A percentile compares a stretch with the other conserved stretches of the same genome.
Evolutionary conservation across 1,140 invertebrate species (phyloP).

Genomic region (Spodoptera frugiperda): DNA sequence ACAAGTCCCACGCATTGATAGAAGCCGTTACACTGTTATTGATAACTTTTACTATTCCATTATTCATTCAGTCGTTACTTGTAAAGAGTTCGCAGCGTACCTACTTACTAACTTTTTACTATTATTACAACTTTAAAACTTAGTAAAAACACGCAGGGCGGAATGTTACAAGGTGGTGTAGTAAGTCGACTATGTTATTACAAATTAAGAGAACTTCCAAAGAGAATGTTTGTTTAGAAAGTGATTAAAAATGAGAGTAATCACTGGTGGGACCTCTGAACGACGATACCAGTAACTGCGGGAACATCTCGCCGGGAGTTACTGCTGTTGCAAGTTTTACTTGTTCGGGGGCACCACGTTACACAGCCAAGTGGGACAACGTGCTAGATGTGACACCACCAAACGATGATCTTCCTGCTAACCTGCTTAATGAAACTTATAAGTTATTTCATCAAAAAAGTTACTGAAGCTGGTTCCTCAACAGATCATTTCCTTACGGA

Average conservation of each 20-base stretch:
- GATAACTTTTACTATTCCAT: neutral
- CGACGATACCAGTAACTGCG: conserved; percentile 9
- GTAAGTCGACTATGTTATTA: too few species aligned
- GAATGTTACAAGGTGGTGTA: too few species aligned
- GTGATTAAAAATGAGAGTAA: conserved; percentile 25
- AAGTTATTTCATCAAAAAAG: too few species aligned
- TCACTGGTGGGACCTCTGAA: conserved; percentile 5
- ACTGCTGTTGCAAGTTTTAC: conserved; percentile 24
- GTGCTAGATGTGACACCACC: too few species aligned
- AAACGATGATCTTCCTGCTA: neutral
- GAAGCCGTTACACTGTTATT: conserved; percentile 4
- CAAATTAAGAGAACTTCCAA: too few species aligned
- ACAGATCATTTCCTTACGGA: too few species aligned
- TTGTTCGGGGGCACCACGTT: neutral
- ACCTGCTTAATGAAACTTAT: too few species aligned
- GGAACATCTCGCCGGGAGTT: neutral
- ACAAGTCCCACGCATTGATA: conserved; percentile 15
- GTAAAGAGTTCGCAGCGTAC: neutral
- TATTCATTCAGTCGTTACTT: conserved; percentile 5
- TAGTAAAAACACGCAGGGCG: too few species aligned
- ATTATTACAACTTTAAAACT: neutral
- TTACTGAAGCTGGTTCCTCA: too few species aligned
- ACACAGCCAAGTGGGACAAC: neutral
- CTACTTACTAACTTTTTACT: neutral
- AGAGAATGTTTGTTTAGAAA: neutral